Evolutionary conservation across 2,797 vertebrate genomes (phyloP), one percentile per base, ranked within the genome.

Genomic region (Pseudomugil tenellus): DNA sequence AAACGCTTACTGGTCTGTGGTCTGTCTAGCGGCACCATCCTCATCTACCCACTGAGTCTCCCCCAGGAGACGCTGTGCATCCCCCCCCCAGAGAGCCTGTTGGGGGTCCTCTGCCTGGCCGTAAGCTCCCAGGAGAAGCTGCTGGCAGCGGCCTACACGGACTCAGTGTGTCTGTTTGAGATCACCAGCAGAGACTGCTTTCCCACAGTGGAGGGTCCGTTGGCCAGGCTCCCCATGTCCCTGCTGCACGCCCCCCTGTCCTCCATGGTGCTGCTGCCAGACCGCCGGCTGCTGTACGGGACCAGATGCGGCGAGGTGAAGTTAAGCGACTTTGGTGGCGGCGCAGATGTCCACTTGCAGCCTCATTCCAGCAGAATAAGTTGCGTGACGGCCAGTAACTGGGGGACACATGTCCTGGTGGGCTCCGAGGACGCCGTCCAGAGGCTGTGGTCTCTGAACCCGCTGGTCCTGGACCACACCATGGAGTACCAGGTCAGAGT

Each of bases 401-500:
- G 80, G 54, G 95, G 93, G 62, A 80, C 51, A 3, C 83, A 91
- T 25, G 94, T 87, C 0, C 85, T 96, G 65, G 93, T 95, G 3
- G 94, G 95, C 25, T 93, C 93, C 0, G 84, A 91, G 53, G 94
- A 95, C 12, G 86, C 92, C 0, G 85, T 93, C 7, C 94, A 95
- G 73, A 87, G 91, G 23, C 89, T 95, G 39, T 97, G 96, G 96
- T 92, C 92, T 72, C 81, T 95, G 70, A 85, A 80, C 28, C 90
- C 85, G 0, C 73, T 91, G 75, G 79, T 75, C 54, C 89, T 95
- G 79, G 92, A 93, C 31, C 93, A 94, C 9, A 84, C 93, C 79
- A 94, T 95, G 93, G 92, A 93, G 84, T 95, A 89, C 90, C 92
- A 93, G 94, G 95, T 95, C 63, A 63, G 62, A 62, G 21, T n/a